These are phyloP conservation scores for Cathartes aura DNA, from an alignment of 2,113 vertebrate genomes.

Conservation along the genomic window DNA sequence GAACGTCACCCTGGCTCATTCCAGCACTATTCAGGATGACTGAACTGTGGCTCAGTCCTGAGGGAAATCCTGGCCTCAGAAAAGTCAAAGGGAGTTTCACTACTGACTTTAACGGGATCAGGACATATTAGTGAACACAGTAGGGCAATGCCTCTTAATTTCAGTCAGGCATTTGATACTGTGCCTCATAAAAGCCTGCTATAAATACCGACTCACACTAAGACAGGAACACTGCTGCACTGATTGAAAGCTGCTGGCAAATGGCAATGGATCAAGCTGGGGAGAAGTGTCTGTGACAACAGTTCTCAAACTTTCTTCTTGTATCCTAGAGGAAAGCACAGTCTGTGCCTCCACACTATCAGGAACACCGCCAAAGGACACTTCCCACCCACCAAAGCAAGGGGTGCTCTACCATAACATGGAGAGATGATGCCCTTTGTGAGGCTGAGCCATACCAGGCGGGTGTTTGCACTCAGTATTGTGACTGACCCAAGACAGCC, in stretches of 20 bases:
- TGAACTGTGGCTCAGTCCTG: neutral
- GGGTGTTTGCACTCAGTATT: neutral
- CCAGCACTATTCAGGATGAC: neutral
- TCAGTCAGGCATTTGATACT: slow-evolving; percentile 60
- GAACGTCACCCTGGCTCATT: neutral
- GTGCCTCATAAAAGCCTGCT: slow-evolving; percentile 52
- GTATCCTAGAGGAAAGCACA: slow-evolving; percentile 27
- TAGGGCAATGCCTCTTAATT: slow-evolving; percentile 33
- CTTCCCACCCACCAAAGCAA: neutral
- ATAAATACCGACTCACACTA: slow-evolving; percentile 54
- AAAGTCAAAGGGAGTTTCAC: neutral
- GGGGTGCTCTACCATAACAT: neutral
- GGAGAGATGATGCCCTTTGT: neutral
- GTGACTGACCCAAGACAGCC: neutral
- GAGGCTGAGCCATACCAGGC: neutral
- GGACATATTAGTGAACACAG: slow-evolving; percentile 38
- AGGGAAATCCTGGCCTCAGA: neutral
- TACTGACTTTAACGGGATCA: slow-evolving; percentile 3
- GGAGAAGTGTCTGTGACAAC: slow-evolving; percentile 56
- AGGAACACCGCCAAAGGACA: slow-evolving; percentile 43
- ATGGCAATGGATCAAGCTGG: slow-evolving; percentile 60
- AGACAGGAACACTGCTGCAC: slow-evolving; percentile 58
- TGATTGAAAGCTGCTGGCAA: slow-evolving; percentile 69
- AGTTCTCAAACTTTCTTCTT: slow-evolving; percentile 61
- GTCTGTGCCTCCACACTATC: slow-evolving; percentile 39